Conservation (phyloP, 2,888 invertebrate species). For the Eremobia ochroleuca region DNA sequence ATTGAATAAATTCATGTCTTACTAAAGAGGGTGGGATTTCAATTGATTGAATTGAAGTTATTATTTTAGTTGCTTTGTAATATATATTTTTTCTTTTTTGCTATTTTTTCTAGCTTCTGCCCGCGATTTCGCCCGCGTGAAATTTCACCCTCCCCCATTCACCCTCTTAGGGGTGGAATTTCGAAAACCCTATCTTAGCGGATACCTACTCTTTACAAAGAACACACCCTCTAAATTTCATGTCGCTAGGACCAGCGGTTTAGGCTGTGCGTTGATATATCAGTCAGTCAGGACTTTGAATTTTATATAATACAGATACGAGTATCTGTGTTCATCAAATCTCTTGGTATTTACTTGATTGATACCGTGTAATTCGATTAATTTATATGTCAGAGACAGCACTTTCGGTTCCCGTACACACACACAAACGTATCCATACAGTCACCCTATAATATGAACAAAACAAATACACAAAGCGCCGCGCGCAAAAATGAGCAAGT, state of each 20-base stretch:
- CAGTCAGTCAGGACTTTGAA: too few species aligned
- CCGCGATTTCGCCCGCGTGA: too few species aligned
- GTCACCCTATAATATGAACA: neutral
- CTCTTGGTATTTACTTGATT: neutral
- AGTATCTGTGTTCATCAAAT: neutral
- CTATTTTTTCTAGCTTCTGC: too few species aligned
- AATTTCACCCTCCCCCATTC: too few species aligned
- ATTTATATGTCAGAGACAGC: neutral
- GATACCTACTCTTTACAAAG: too few species aligned
- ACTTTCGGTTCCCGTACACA: neutral
- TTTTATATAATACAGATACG: too few species aligned
- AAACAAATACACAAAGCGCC: neutral
- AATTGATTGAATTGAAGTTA: neutral
- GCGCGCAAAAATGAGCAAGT: constrained; percentile 1
- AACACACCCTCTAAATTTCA: too few species aligned
- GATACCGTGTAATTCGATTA: neutral
- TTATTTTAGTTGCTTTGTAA: neutral
- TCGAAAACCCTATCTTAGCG: too few species aligned
- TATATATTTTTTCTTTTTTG: too few species aligned
- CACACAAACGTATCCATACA: neutral
- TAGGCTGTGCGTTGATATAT: too few species aligned
- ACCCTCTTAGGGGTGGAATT: too few species aligned
- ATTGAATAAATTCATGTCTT: neutral
- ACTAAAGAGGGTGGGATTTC: neutral
- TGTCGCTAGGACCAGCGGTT: too few species aligned